Evolutionary conservation across 1,140 invertebrate genomes (phyloP).

Genomic region (Leptonema lineaticorne): DNA sequence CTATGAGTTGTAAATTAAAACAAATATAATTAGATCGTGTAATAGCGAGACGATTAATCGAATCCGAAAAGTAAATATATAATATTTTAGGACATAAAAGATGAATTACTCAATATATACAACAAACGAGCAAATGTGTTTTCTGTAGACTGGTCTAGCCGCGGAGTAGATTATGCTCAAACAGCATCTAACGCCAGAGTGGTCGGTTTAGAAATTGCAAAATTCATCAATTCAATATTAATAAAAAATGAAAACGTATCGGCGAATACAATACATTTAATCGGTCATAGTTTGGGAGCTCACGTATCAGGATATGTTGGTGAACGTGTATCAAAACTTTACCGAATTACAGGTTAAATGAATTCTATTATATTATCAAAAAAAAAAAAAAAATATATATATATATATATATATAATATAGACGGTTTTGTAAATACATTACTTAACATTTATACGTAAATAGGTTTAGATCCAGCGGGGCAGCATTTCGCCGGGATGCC

Average conservation of each 20-base stretch:
- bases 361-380: not conserved
- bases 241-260: not conserved
- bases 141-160: conserved; percentile 30
- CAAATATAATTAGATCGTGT: not conserved
- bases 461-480: conserved; percentile 53
- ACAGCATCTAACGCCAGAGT: conserved; percentile 26
- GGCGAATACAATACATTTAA: conserved; percentile 8
- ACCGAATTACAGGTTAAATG: conserved; percentile 23
- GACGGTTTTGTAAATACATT: too few species aligned
- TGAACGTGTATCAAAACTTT: conserved; percentile 7
- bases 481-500: conserved; percentile 44
- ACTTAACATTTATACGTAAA: too few species aligned
- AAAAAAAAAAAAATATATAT: too few species aligned
- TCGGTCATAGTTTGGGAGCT: conserved; percentile 30
- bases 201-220: conserved; percentile 26
- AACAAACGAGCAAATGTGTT: conserved; percentile 20
- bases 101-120: conserved; percentile 26
- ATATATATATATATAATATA: too few species aligned
- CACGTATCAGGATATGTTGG: conserved; percentile 28
- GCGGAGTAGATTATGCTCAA: conserved; percentile 29
- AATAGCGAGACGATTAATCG: not conserved
- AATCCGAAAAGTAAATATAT: not conserved
- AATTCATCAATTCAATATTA: conserved; percentile 15
- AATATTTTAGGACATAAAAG: conserved; percentile 27
- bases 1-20: too few species aligned